These are phyloP conservation scores for Vicugna pacos DNA, from an alignment of 2,113 vertebrate species.

Conservation along the genomic window DNA sequence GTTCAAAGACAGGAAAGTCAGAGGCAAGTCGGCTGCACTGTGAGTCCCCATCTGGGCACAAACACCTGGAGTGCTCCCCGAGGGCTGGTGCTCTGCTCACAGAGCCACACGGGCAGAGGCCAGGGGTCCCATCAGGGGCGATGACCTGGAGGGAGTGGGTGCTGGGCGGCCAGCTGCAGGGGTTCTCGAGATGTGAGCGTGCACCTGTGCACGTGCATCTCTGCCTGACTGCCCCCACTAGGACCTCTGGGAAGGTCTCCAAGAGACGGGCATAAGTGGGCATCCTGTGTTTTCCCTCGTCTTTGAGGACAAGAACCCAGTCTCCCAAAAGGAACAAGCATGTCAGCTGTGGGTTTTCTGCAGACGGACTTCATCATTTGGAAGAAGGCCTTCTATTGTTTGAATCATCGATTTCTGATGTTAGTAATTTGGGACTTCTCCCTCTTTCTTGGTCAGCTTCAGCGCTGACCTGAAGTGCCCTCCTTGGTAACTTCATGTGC, in stretches of 20 bases:
- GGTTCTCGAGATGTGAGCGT: not conserved
- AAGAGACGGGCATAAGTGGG: rapidly evolving
- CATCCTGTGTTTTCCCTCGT: not conserved
- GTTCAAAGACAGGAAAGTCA: not conserved
- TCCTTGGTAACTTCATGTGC: not conserved
- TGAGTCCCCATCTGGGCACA: not conserved
- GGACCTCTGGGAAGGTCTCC: not conserved
- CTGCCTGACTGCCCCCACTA: not conserved
- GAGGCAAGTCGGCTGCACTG: too few relatives aligned
- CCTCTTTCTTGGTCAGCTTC: not conserved
- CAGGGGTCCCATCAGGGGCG: rapidly evolving
- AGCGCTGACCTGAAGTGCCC: not conserved
- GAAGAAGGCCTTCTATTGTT: not conserved
- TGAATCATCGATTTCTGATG: not conserved
- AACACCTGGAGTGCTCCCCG: too few relatives aligned
- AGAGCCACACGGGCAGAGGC: not conserved
- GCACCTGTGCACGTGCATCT: rapidly evolving
- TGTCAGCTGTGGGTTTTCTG: not conserved
- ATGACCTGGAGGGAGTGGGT: not conserved
- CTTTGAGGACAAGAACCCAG: not conserved
- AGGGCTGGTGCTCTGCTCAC: not conserved
- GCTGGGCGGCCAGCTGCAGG: too few relatives aligned
- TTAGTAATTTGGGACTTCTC: not conserved
- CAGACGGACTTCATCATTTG: rapidly evolving
- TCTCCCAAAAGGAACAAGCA: not conserved